Percentiles rank a stretch among this genome's conserved stretches.
Conservation (phyloP, 2,113 vertebrate genomes). For the Pantherophis guttatus region DNA sequence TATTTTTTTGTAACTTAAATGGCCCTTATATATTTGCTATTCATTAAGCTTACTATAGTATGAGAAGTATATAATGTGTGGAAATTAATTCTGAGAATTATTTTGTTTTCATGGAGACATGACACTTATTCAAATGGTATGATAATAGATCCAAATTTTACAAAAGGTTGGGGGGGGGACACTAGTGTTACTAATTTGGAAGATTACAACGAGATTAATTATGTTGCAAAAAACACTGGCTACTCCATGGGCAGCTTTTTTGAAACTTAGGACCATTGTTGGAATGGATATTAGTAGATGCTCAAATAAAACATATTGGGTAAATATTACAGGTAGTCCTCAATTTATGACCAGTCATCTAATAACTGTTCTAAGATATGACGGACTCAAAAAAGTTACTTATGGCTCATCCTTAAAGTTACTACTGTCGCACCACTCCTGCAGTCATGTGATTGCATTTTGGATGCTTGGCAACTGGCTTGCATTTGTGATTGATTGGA, state of each 20-base stretch:
- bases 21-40: neutral
- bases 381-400: neutral
- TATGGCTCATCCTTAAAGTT: too few relatives aligned
- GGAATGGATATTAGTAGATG: neutral
- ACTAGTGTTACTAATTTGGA: neutral
- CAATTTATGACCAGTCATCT: neutral
- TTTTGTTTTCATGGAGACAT: neutral
- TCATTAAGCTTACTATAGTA: neutral
- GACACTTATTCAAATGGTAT: neutral
- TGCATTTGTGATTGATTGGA: too few relatives aligned
- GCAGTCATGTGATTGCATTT: too few relatives aligned
- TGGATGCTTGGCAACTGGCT: too few relatives aligned
- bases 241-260: neutral
- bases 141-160: neutral
- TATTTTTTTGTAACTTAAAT: neutral
- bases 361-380: neutral
- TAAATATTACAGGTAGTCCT: neutral
- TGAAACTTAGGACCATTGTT: neutral
- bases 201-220: neutral
- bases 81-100: neutral
- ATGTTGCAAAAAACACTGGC: neutral
- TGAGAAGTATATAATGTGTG: neutral
- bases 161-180: neutral
- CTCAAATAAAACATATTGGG: neutral
- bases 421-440: too few relatives aligned